Base-by-base conservation (phyloP, 2,113 vertebrate species). In the Thunnus thynnus region DNA sequence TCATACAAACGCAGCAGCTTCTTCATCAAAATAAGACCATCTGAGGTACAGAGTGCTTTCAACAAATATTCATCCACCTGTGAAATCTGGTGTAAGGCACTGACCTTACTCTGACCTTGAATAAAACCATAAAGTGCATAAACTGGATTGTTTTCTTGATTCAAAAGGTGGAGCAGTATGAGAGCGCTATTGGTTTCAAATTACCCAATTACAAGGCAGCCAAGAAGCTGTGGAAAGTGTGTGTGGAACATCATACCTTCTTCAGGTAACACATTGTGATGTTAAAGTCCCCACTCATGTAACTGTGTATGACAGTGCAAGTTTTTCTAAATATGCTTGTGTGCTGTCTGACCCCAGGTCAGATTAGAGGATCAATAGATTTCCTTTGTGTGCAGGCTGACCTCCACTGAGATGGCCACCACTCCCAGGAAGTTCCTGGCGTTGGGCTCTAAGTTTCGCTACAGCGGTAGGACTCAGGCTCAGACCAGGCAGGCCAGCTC, bases 211-310 rank as follows among this genome's bases (percentile, higher is more conserved):
- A 99, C 88, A 96, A 97, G 80, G 97, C 98, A 13, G 96, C 98
- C n/a, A 99, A 99, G 91, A 99, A 97, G 91, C 92, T 99, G 79
- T 99, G 98, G 98, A 99, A 99, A 92, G 98, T 99, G 4, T 99
- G 97, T 89, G 98, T 99, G 30, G 98, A 99, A 20, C 98, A 99
- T 91, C 98, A 99, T 85, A 98, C 98, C 0, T 99, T 99, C 92
- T 99, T 99, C 96, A 99, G 98, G 98, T 98, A 89, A 63, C 55
- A 58, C 9, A 13, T 18, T 12, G 9, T 27, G 14, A 22, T 5
- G 1, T 56, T 4, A 7, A 4, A 7, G 9, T 17, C 17, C 14
- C 36, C 36, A 41, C 9, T 41, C 36, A 41, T 41, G 36, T 41
- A 9, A 6, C 36, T 41, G 36, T 41, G 7, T 41, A 41, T 41